These are phyloP conservation scores for Helobdella robusta DNA, from an alignment of 2,888 invertebrate genomes.

Conservation along the genomic window DNA sequence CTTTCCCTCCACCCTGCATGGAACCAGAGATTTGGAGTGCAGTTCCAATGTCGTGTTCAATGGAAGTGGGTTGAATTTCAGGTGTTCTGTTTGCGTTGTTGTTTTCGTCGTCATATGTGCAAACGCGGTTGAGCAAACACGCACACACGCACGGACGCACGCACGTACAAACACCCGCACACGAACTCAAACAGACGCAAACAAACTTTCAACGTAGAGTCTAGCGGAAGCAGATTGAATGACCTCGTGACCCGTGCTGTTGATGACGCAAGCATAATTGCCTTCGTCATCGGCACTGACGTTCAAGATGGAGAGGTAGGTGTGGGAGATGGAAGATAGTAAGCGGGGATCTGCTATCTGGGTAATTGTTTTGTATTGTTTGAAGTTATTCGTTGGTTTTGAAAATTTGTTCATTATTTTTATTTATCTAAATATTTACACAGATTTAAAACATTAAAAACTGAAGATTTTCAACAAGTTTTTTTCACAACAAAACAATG, in stretches of 20 bases:
- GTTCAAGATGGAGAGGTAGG: neutral
- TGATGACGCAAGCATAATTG: conserved; percentile 61
- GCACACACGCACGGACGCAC: too few relatives aligned
- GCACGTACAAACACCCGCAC: neutral
- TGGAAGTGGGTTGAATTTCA: conserved; percentile 76
- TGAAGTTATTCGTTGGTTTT: neutral
- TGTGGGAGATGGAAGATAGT: too few relatives aligned
- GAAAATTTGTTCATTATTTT: neutral
- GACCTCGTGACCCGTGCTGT: conserved; percentile 59
- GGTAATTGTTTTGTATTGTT: neutral
- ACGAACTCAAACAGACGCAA: neutral
- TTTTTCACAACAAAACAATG: too few relatives aligned
- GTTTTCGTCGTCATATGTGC: too few relatives aligned
- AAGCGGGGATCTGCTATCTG: neutral
- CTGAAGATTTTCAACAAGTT: neutral
- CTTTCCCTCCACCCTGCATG: conserved; percentile 82
- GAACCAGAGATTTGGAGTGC: conserved; percentile 68
- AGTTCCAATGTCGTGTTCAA: conserved; percentile 75
- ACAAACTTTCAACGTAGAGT: conserved; percentile 58
- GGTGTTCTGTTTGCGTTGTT: conserved; percentile 55
- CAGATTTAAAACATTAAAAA: neutral
- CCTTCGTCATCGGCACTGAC: conserved; percentile 55
- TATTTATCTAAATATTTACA: neutral
- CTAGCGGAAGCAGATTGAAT: conserved; percentile 56
- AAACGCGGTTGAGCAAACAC: too few relatives aligned